These are phyloP conservation scores for Pomatorhinus ruficollis DNA, from an alignment of 2,113 vertebrate species.

Conservation along the genomic window DNA sequence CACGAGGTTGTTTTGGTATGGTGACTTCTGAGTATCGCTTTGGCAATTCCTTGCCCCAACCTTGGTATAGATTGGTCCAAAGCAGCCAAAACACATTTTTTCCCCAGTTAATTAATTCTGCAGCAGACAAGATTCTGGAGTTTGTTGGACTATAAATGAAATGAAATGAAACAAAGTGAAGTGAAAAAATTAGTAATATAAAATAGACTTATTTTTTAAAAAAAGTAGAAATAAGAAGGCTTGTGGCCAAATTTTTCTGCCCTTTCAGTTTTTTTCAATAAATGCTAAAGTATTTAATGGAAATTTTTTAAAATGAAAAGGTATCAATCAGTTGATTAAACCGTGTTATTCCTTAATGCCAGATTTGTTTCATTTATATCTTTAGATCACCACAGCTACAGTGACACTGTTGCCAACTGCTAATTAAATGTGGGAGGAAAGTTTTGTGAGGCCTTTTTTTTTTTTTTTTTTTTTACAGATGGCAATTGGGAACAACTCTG, in stretches of 20 bases:
- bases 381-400: neutral
- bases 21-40: neutral
- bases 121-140: neutral
- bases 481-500: neutral
- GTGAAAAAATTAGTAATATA: neutral
- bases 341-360: neutral
- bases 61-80: neutral
- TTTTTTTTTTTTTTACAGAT: neutral
- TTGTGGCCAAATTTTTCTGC: neutral
- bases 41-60: accelerated
- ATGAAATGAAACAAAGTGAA: neutral
- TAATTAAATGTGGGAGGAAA: neutral
- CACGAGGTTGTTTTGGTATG: neutral
- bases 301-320: neutral
- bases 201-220: neutral
- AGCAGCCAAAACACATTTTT: neutral
- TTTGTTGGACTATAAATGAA: neutral
- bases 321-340: neutral
- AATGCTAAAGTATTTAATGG: neutral
- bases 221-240: neutral
- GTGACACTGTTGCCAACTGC: neutral
- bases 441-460: neutral
- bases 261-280: neutral
- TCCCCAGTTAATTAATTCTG: neutral
- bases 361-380: neutral